Evolutionary conservation across 2,888 invertebrate genomes (phyloP).

Genomic region (Tridacna crocea): DNA sequence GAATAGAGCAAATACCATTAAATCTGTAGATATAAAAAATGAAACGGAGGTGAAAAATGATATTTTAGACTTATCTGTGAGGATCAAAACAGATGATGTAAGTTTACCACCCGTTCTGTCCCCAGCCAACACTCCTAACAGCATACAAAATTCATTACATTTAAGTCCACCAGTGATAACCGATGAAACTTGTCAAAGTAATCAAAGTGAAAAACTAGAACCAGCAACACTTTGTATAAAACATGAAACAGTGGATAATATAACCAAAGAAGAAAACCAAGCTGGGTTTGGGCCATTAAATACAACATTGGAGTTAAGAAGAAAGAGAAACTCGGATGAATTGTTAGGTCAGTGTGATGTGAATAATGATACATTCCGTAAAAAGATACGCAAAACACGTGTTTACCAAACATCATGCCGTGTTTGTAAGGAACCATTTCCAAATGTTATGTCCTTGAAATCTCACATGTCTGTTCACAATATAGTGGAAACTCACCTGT

Average conservation of each 20-base stretch:
- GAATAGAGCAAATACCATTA: constrained; percentile 16
- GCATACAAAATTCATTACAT: constrained; percentile 27
- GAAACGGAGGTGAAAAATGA: constrained; percentile 25
- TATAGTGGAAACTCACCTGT: constrained; percentile 57
- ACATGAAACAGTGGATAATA: neutral
- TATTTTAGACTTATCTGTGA: constrained; percentile 54
- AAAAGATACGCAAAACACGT: constrained; percentile 52
- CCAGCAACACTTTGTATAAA: neutral
- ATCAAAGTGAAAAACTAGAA: constrained; percentile 14
- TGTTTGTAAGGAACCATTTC: constrained; percentile 56
- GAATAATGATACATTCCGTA: constrained; percentile 30
- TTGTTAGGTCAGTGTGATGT: constrained; percentile 3
- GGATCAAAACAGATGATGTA: constrained; percentile 42
- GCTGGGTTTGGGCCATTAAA: neutral
- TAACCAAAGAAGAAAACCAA: neutral
- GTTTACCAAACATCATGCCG: constrained; percentile 62
- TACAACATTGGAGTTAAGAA: neutral
- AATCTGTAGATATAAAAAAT: neutral
- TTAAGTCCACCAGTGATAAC: constrained; percentile 61
- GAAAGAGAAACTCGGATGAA: constrained; percentile 10
- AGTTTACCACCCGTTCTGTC: constrained; percentile 54
- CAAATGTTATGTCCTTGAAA: constrained; percentile 58
- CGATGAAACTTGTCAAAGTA: constrained; percentile 22
- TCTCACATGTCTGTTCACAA: constrained; percentile 62
- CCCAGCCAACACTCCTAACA: constrained; percentile 38